Conservation (phyloP, 2,113 vertebrate species). For the Empidonax traillii region DNA sequence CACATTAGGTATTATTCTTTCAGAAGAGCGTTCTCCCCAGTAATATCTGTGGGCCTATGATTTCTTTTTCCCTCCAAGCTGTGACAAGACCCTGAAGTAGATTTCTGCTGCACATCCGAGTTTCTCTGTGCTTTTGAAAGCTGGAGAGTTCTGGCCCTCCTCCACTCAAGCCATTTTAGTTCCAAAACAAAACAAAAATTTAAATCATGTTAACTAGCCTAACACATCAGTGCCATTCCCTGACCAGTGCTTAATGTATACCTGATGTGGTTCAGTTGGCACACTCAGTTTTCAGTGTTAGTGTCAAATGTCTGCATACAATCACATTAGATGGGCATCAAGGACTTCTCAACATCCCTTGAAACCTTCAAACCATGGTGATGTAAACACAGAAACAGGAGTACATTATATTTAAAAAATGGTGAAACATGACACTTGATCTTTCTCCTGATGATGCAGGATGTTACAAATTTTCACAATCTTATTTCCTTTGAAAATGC, state of each 20-base stretch:
- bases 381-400: neutral
- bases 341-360: neutral
- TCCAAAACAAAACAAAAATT: neutral
- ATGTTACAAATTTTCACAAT: neutral
- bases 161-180: neutral
- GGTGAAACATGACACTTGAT: neutral
- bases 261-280: neutral
- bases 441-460: neutral
- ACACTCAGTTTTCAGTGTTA: neutral
- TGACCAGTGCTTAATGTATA: neutral
- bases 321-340: neutral
- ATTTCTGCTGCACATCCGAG: neutral
- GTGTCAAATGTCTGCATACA: neutral
- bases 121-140: neutral
- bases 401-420: neutral
- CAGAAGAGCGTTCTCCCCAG: neutral
- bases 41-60: accelerated
- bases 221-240: neutral
- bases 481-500: neutral
- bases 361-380: neutral
- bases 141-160: neutral
- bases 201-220: neutral
- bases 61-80: neutral
- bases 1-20: neutral
- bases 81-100: neutral